Percentiles rank a stretch among this genome's conserved stretches.
These are phyloP conservation scores for Mormyrus lacerda DNA, from an alignment of 2,113 vertebrate species.

Conservation along the genomic window DNA sequence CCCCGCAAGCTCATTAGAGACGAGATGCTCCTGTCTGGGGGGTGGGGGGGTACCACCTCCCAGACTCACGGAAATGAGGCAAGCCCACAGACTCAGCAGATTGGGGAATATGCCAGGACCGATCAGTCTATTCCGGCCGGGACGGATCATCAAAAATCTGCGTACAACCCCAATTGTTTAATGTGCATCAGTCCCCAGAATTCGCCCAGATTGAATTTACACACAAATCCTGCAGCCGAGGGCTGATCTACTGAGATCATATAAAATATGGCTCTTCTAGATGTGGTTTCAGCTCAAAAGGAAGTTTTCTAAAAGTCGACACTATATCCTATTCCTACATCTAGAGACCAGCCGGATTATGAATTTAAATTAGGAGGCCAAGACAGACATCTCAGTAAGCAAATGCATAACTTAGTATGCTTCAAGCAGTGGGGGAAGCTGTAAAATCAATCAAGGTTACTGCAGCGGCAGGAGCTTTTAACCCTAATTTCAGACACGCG, in stretches of 20 bases:
- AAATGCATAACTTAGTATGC: neutral
- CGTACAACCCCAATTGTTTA: neutral
- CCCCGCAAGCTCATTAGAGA: neutral
- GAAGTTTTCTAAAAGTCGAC: neutral
- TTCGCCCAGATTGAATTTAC: neutral
- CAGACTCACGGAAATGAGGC: neutral
- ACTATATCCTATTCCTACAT: neutral
- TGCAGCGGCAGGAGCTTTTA: neutral
- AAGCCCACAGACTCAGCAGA: neutral
- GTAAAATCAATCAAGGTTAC: slow-evolving; percentile 1
- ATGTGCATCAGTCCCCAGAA: neutral
- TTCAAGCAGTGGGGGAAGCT: neutral
- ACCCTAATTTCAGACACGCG: neutral
- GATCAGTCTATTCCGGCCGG: neutral
- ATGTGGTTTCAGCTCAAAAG: neutral
- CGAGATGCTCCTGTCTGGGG: neutral
- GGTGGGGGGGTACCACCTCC: neutral
- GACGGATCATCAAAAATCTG: neutral
- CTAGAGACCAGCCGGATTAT: neutral
- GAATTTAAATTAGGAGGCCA: neutral
- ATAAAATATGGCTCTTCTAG: neutral
- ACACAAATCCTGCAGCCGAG: neutral
- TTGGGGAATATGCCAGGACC: neutral
- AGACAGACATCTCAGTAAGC: neutral
- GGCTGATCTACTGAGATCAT: neutral